Base-by-base conservation (phyloP, 2,888 invertebrate species). In the Caenorhabditis sp. region DNA sequence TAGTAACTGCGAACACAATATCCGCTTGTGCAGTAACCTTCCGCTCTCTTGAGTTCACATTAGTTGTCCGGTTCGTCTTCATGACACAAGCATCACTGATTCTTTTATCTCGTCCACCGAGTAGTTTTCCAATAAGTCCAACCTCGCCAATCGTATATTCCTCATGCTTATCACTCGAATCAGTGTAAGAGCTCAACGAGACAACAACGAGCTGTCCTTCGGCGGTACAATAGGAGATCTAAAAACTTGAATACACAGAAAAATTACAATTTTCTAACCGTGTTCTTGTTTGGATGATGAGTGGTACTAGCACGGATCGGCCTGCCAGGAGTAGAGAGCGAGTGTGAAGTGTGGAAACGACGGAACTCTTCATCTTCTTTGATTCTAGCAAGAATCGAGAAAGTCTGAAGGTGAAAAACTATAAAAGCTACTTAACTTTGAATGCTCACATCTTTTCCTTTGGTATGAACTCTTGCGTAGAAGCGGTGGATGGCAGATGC, bases 401-500 rank as follows among this genome's bases (percentile, higher is more conserved):
- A 72, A 2, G 78, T 72, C 77, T 81, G 56, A 28, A 80, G 50
- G 24, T 20, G 32, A n/a, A 18, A 44, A 22, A 40, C 28, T 44
- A 1, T 15, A 44, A 4, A 11, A 2, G 13, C 6, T 11, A 2
- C 9, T 13, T 6, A 44, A 44, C 2, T 15, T 13, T 2, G 0
- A 47, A n/a, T 9, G 55, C 28, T 11, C 35, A 80, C 80, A 80
- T 81, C 81, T 4, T 44, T 51, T 24, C 62, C 58, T 56, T 81
- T 81, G 0, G 50, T 20, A 8, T 37, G 44, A 35, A 85, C 65
- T 68, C 70, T 74, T 13, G 80, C 72, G 18, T 80, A 72, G 72
- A 90, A 88, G 11, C 89, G 83, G 67, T 90, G 88, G 32, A 90
- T 79, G n/a, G 87, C 83, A 6, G 88, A 88, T 32, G 89, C 88